Evolutionary conservation across 2,113 vertebrate genomes (phyloP), one percentile per base, ranked within the genome.

Genomic region (Brienomyrus longianalis): DNA sequence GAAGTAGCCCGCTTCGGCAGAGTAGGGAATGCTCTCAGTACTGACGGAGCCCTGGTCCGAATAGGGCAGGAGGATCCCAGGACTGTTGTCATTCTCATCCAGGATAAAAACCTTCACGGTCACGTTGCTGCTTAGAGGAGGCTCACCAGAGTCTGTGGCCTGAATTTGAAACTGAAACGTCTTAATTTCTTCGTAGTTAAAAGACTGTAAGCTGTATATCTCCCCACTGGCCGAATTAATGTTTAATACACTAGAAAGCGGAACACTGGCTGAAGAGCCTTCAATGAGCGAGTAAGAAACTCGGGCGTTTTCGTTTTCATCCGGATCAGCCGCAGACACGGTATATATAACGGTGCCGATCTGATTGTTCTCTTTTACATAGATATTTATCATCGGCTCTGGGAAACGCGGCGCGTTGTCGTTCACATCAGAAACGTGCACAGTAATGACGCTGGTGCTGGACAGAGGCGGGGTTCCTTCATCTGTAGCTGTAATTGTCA

Each of bases 371-470:
- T 31, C 31, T 31, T 31, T 31, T 31, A 31, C 31, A 31, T 31
- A 31, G 31, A 31, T 31, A 31, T 31, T 52, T 19, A 52, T 52
- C 0, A 52, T 3, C 51, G 52, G 52, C 0, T 54, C 0, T 54
- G 4, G 0, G 17, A 91, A 97, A 50, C 96, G 90, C 51, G 66
- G 90, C 70, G 96, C 95, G 66, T 96, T 94, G 91, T 96, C 96
- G 50, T 94, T 92, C 19, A 94, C 93, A 92, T 96, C 94, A 0
- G 87, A 93, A 88, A 96, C 94, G 87, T 93, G 92, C 90, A 97
- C 90, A 90, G 92, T 93, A 11, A 88, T 88, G 27, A 70, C 47
- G 27, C 66, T 89, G 88, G 88, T 89, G 66, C 66, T 89, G 48
- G 50, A 89, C 6, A 89, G 88, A 23, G 88, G 48, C 27, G 88